Base-by-base conservation (phyloP, 2,888 invertebrate species). In the Pheosia gnoma region DNA sequence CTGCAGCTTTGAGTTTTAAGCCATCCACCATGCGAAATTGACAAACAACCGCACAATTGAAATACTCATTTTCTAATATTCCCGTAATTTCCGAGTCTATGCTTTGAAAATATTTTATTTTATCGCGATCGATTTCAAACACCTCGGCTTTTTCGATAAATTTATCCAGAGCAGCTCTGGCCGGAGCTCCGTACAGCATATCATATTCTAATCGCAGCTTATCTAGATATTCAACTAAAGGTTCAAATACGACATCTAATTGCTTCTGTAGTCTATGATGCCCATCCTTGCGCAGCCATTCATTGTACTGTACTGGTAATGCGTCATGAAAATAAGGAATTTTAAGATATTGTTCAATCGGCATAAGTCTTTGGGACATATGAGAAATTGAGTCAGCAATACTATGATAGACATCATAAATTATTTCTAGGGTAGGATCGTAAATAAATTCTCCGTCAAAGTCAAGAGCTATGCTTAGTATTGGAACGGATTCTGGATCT, bases 1-100 rank as follows among this genome's bases (percentile, higher is more conserved):
- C 87, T 58, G 94, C 87, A 3, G 96, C 94, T 66, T 95, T 94
- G 4, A 76, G 72, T 77, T 95, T 95, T 60, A 97, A 87, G 4
- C 95, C 95, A 10, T 87, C 87, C 39, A 96, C 95, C 75, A 96
- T 96, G 60, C 94, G 93, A 4, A 94, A 89, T 77, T 96, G 96
- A 68, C 95, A 88, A 2, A 96, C 91, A 52, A 94, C 93, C 1
- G 95, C 95, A 67, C 96, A 94, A 52, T 94, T 93, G 73, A 97
- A 96, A 82, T 95, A 96, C 81, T 96, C 96, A 72, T 95, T 95
- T 75, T 94, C 94, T 25, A 96, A 93, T 80, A 96, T 94, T 36
- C 94, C 94, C 11, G 94, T 94, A 52, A 96, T 92, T 81, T 94
- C 94, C 25, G 95, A 94, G 69, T 95, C 94, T 59, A 95, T 95